phyloP scores from a whole-genome alignment of 1,140 invertebrate genomes.

The Mylabris phalerata region DNA sequence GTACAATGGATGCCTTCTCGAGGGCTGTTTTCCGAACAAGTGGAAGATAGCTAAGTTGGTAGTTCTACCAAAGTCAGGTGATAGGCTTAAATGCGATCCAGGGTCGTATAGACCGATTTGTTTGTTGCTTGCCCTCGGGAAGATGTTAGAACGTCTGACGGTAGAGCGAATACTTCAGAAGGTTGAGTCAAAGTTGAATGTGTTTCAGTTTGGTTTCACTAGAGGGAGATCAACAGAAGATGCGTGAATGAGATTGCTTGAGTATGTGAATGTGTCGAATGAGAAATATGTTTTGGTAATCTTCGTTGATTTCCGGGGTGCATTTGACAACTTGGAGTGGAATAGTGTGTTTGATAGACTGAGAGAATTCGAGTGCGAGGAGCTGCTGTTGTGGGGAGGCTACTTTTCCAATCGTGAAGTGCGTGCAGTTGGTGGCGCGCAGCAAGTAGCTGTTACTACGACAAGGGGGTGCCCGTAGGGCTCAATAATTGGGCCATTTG shows the following conservation, averaged over 20 bases:
- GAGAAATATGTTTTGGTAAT: conserved; percentile 36
- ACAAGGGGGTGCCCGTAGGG: conserved; percentile 24
- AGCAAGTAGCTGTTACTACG: no score
- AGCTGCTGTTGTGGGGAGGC: not conserved
- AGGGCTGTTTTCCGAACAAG: not conserved
- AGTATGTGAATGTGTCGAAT: not conserved
- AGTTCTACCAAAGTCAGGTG: conserved; percentile 24
- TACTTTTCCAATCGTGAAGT: not conserved
- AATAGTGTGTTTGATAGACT: conserved; percentile 29
- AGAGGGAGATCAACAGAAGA: conserved; percentile 35
- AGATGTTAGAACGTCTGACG: conserved; percentile 31
- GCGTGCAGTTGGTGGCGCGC: not conserved
- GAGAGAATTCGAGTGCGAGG: not conserved
- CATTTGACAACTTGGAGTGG: conserved; percentile 43
- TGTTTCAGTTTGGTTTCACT: conserved; percentile 36
- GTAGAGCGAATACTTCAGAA: conserved; percentile 6
- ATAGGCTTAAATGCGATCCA: conserved; percentile 1
- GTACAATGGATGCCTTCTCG: conserved; percentile 1
- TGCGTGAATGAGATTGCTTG: conserved; percentile 17
- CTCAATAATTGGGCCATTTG: conserved; percentile 22
- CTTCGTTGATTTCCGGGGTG: conserved; percentile 42
- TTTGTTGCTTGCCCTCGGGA: conserved; percentile 28
- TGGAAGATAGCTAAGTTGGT: conserved; percentile 29
- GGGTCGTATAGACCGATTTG: conserved; percentile 35
- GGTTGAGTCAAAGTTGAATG: not conserved